These are phyloP conservation scores for Rhadina sibilatrix DNA, from an alignment of 2,113 vertebrate genomes.

Conservation along the genomic window DNA sequence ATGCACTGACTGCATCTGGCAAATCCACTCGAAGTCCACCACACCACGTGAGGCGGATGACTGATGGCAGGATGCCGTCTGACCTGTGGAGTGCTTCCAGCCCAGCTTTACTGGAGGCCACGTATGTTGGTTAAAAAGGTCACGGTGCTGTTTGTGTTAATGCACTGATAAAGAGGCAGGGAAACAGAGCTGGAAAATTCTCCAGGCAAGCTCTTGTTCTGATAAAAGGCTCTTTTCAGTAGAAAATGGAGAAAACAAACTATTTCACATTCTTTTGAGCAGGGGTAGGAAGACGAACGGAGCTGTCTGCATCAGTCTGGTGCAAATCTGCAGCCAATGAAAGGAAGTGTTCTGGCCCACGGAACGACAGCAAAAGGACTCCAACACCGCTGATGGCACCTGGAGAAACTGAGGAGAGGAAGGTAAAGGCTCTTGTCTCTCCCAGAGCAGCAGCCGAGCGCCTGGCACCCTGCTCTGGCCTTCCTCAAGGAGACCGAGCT, in stretches of 20 bases:
- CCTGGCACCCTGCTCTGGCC: neutral
- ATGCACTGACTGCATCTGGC: neutral
- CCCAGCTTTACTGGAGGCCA: neutral
- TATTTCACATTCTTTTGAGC: neutral
- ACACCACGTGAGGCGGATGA: neutral
- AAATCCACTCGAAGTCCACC: neutral
- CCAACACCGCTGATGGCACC: neutral
- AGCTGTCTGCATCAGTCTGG: neutral
- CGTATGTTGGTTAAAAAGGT: neutral
- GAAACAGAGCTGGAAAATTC: neutral
- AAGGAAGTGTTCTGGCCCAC: neutral
- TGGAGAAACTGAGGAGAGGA: neutral
- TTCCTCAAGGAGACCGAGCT: fast-evolving
- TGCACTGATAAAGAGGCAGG: neutral
- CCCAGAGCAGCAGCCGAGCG: fast-evolving
- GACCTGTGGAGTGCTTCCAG: neutral
- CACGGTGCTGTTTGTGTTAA: neutral
- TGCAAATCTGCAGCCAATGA: neutral
- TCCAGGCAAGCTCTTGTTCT: neutral
- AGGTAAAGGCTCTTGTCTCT: neutral
- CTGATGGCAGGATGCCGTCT: neutral
- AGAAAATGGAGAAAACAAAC: neutral
- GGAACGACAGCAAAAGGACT: neutral
- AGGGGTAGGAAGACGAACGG: neutral
- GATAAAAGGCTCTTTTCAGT: neutral